phyloP scores from a whole-genome alignment of 2,797 vertebrate genomes.

The Anabas testudineus region DNA sequence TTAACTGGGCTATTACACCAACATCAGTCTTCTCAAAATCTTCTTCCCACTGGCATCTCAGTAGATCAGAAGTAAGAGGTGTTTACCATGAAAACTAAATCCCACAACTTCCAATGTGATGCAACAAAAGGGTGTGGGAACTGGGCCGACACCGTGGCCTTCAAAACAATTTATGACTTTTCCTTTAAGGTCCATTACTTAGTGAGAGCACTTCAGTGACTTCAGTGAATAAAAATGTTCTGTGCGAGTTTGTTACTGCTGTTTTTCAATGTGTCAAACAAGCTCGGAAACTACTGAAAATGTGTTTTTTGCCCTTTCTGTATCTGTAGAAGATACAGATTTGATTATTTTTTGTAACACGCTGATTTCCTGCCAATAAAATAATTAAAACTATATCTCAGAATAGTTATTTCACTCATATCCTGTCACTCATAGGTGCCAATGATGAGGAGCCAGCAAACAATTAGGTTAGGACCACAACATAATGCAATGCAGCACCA shows the following conservation, averaged over 20 bases:
- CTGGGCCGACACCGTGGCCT: not conserved
- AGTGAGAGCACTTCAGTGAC: constrained; percentile 15
- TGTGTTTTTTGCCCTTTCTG: constrained; percentile 4
- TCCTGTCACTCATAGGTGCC: not conserved
- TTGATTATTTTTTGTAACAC: too few relatives aligned
- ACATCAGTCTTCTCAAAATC: not conserved
- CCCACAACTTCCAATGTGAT: constrained; percentile 26
- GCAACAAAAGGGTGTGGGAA: constrained; percentile 34
- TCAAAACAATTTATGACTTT: constrained; percentile 22
- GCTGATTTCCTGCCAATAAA: too few relatives aligned
- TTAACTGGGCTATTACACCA: constrained; percentile 15
- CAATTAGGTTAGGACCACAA: too few relatives aligned
- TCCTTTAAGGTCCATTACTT: constrained; percentile 22
- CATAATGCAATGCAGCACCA: not conserved
- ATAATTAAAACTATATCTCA: too few relatives aligned
- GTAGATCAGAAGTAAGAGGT: constrained; percentile 29
- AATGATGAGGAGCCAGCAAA: not conserved
- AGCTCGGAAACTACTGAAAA: constrained; percentile 27
- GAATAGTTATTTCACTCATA: too few relatives aligned
- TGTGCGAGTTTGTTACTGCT: constrained; percentile 8
- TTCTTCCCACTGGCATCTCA: constrained; percentile 6
- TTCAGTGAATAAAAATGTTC: constrained; percentile 49
- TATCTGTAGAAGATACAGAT: not conserved
- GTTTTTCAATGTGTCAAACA: constrained; percentile 21
- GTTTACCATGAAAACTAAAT: constrained; percentile 40